phyloP scores from a whole-genome alignment of 2,113 vertebrate species.

The Gallinago undulata region DNA sequence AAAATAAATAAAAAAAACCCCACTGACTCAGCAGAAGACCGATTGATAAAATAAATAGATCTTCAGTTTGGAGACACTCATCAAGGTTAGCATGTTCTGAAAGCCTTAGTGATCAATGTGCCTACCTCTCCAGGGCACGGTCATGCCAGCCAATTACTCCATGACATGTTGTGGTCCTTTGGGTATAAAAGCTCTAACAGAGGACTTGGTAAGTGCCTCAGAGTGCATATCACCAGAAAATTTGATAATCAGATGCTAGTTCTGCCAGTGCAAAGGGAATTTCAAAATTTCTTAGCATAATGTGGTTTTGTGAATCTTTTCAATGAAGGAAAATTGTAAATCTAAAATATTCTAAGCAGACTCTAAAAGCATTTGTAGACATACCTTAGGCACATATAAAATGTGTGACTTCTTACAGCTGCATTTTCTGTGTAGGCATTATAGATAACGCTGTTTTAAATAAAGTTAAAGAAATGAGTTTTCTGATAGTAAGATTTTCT shows the following conservation, averaged over 20 bases:
- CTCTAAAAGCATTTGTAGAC: not conserved
- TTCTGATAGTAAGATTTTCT: not conserved
- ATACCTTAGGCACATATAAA: not conserved
- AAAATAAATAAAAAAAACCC: not conserved
- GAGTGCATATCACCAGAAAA: not conserved
- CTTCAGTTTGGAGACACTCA: not conserved
- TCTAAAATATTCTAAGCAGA: not conserved
- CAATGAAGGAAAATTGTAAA: not conserved
- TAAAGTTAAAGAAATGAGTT: not conserved
- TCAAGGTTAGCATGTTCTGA: not conserved
- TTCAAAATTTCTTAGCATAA: not conserved
- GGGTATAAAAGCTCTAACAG: not conserved
- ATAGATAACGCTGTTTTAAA: not conserved
- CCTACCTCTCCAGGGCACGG: not conserved
- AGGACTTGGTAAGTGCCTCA: not conserved
- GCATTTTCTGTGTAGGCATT: not conserved
- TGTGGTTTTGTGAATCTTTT: not conserved
- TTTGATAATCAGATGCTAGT: not conserved
- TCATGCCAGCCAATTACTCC: not conserved
- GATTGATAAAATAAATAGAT: not conserved
- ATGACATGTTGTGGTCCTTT: not conserved
- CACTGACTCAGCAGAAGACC: not conserved
- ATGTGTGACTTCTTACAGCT: not conserved
- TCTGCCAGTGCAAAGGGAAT: not conserved
- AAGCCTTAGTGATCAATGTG: not conserved